Evolutionary conservation across 2,888 invertebrate genomes (phyloP).

Genomic region (Norana najaformis): DNA sequence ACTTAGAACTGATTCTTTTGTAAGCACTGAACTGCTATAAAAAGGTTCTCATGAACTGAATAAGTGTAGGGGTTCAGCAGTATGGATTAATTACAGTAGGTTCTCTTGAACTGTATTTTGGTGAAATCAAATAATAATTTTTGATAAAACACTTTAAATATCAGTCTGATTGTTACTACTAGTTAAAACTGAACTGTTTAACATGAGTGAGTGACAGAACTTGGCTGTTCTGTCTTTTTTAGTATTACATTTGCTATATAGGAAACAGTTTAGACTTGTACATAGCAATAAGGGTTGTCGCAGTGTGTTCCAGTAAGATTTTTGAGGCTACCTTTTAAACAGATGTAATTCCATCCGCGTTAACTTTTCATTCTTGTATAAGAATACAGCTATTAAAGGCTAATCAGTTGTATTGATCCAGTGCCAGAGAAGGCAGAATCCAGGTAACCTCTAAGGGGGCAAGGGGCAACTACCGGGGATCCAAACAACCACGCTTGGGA

Average conservation of each 20-base stretch:
- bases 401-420: background rate
- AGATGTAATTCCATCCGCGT: conserved; percentile 13
- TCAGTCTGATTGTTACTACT: too few relatives aligned
- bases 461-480: background rate
- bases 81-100: background rate
- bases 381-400: background rate
- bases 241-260: background rate
- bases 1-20: background rate
- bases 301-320: background rate
- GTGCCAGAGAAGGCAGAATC: background rate
- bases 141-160: background rate
- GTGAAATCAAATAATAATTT: too few relatives aligned
- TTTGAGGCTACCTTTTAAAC: background rate
- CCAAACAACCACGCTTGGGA: too few relatives aligned
- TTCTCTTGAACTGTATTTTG: too few relatives aligned
- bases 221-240: background rate
- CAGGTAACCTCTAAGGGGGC: background rate
- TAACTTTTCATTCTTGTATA: background rate
- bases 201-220: background rate
- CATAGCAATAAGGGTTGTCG: background rate
- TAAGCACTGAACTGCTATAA: background rate
- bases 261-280: background rate
- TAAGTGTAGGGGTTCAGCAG: too few relatives aligned
- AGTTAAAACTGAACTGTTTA: background rate
- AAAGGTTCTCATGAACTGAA: background rate